Conservation (phyloP, 2,888 invertebrate species). For the Helleia helle region DNA sequence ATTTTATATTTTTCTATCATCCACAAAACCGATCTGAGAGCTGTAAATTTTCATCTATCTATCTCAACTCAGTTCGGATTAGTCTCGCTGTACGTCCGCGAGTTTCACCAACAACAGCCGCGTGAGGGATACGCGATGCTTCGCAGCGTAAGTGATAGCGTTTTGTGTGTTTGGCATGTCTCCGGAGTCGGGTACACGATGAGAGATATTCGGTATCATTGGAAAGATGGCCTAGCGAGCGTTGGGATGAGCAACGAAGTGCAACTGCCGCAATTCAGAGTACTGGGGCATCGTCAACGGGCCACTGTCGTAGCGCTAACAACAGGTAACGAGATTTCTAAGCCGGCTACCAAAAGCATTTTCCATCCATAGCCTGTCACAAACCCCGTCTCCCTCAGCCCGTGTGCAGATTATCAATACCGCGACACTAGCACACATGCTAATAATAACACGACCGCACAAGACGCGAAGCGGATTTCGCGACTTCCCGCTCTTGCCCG, state of each 20-base stretch:
- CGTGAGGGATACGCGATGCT: conserved; percentile 46
- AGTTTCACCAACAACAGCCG: conserved; percentile 38
- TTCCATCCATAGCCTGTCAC: conserved; percentile 53
- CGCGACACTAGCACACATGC: conserved; percentile 67
- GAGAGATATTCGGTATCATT: conserved; percentile 97
- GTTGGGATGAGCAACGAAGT: conserved; percentile 97
- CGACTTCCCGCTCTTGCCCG: conserved; percentile 54
- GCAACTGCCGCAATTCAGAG: conserved; percentile 97
- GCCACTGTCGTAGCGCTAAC: conserved; percentile 94
- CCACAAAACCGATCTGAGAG: conserved; percentile 36
- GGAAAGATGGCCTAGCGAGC: conserved; percentile 93
- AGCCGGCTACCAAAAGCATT: conserved; percentile 54
- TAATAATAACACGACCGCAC: conserved; percentile 60
- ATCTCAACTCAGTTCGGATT: conserved; percentile 34
- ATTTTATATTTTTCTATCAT: conserved; percentile 59
- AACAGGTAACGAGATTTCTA: conserved; percentile 84
- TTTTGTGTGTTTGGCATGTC: conserved; percentile 75
- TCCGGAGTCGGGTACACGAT: conserved; percentile 96
- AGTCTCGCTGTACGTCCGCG: conserved; percentile 37
- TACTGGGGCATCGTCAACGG: conserved; percentile 96
- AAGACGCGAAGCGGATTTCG: conserved; percentile 54
- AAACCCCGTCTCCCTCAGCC: conserved; percentile 67
- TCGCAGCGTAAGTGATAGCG: conserved; percentile 73
- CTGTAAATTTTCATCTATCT: conserved; percentile 11
- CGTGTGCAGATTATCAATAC: conserved; percentile 57